These are phyloP conservation scores for Heliconius ismenius DNA, from an alignment of 2,888 invertebrate genomes.

Conservation along the genomic window DNA sequence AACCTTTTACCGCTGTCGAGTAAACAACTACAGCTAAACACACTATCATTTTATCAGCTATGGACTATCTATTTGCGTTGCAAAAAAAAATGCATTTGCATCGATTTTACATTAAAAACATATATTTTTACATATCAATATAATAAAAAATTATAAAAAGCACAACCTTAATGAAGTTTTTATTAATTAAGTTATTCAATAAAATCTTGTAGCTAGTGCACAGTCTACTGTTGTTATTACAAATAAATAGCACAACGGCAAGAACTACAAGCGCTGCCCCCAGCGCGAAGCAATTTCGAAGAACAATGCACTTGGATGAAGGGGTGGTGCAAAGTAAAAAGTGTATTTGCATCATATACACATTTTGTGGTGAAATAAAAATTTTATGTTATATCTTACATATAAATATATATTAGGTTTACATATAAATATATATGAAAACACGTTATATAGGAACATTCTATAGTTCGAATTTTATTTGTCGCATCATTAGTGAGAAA, in stretches of 20 bases:
- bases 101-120: constrained; percentile 1
- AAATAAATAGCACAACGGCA: constrained; percentile 55
- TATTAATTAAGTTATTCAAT: constrained; percentile 28
- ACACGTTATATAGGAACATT: background rate
- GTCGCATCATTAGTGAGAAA: constrained; percentile 72
- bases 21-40: constrained; percentile 79
- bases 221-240: constrained; percentile 39
- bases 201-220: constrained; percentile 34
- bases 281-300: constrained; percentile 76
- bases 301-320: constrained; percentile 77
- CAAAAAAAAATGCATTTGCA: constrained; percentile 36
- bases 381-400: constrained; percentile 9
- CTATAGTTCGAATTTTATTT: constrained; percentile 32
- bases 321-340: constrained; percentile 73
- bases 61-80: constrained; percentile 65
- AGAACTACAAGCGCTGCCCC: constrained; percentile 69
- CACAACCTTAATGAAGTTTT: constrained; percentile 19
- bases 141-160: background rate
- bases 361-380: constrained; percentile 62
- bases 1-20: constrained; percentile 80
- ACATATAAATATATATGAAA: too few relatives aligned
- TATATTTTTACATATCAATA: constrained; percentile 13
- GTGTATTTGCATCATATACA: constrained; percentile 75
- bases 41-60: constrained; percentile 76
- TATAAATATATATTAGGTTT: background rate